phyloP scores from a whole-genome alignment of 2,113 vertebrate genomes.

The Sinocyclocheilus anshuiensis region DNA sequence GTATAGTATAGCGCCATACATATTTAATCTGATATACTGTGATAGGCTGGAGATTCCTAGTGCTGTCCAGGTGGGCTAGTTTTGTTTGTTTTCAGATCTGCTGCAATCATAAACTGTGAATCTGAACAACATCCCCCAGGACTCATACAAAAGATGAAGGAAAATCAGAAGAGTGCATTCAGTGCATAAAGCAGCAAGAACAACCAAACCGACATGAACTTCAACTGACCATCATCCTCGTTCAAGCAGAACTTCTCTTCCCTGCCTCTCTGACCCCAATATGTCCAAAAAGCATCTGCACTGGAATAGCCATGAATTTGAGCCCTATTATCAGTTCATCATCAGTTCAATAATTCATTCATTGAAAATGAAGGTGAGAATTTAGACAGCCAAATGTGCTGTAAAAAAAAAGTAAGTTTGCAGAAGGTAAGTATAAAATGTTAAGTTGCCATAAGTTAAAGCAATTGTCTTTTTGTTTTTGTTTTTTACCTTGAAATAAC shows the following conservation, averaged over 20 bases:
- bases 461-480: too few species aligned
- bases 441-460: too few species aligned
- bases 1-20: neutral
- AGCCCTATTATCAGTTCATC: neutral
- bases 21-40: neutral
- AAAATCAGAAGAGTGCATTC: conserved; percentile 5
- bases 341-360: neutral
- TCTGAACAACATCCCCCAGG: neutral
- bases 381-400: neutral
- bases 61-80: neutral
- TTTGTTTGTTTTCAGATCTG: conserved; percentile 21
- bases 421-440: neutral
- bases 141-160: conserved; percentile 3
- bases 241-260: neutral
- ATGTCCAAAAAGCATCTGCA: neutral
- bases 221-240: neutral
- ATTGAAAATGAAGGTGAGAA: neutral
- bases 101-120: neutral
- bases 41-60: neutral
- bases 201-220: conserved; percentile 3
- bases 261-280: conserved; percentile 7
- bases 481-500: too few species aligned
- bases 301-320: neutral
- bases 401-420: neutral
- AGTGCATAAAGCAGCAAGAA: conserved; percentile 14